Conservation (phyloP, 2,888 invertebrate genomes). For the Eupithecia inturbata region DNA sequence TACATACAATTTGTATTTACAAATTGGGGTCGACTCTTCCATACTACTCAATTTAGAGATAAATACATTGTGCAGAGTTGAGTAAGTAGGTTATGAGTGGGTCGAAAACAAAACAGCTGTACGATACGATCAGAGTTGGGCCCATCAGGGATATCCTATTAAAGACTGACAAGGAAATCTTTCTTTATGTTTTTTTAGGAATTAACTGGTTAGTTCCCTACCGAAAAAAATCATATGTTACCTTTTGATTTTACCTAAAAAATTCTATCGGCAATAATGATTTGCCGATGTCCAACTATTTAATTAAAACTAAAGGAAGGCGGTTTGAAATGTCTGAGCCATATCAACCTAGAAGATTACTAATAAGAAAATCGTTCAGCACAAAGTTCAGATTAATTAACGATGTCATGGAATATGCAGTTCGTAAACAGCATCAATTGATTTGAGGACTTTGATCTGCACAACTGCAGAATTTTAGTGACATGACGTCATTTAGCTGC, state of each 20-base stretch:
- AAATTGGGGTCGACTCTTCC: background rate
- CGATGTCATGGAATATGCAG: slow-evolving; percentile 43
- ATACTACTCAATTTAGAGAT: background rate
- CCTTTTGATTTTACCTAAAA: background rate
- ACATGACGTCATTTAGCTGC: slow-evolving; percentile 3
- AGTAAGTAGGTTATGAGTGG: background rate
- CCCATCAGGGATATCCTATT: background rate
- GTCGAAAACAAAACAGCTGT: background rate
- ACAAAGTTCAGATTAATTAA: slow-evolving; percentile 51
- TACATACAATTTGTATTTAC: background rate
- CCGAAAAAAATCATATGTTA: background rate
- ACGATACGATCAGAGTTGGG: background rate
- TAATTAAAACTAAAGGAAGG: background rate
- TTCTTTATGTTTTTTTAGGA: background rate
- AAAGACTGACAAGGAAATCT: background rate
- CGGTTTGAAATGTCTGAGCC: background rate
- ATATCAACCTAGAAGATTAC: background rate
- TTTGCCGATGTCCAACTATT: background rate
- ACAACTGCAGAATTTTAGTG: slow-evolving; percentile 9
- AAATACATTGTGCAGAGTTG: background rate
- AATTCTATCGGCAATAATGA: background rate
- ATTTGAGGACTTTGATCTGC: slow-evolving; percentile 45
- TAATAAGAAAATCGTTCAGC: slow-evolving; percentile 12
- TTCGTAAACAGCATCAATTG: slow-evolving; percentile 43
- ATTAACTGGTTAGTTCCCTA: background rate